A percentile compares a stretch with the other conserved stretches of the same genome.
Conservation (phyloP, 2,888 invertebrate genomes). For the Synergus umbraculus region DNA sequence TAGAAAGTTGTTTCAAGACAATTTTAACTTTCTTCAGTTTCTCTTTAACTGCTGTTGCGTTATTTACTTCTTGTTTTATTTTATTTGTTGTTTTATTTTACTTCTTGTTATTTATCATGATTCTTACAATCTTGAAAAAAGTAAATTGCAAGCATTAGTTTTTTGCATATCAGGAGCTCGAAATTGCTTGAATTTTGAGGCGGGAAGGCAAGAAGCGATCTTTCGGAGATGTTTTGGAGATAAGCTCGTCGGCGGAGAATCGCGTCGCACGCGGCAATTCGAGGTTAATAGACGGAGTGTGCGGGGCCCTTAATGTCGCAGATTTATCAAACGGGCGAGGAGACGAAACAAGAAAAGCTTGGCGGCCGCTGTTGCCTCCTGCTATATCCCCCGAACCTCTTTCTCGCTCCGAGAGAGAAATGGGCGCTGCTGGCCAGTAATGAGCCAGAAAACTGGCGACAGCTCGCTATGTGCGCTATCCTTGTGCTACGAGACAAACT, state of each 20-base stretch:
- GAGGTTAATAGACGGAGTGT: slow-evolving; percentile 59
- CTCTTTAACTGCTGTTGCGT: background rate
- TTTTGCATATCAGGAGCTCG: background rate
- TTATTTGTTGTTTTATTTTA: too few species aligned
- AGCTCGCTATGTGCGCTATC: slow-evolving; percentile 71
- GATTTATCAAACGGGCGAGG: slow-evolving; percentile 64
- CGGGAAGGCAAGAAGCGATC: background rate
- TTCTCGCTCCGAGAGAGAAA: slow-evolving; percentile 62
- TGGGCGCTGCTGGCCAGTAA: slow-evolving; percentile 72
- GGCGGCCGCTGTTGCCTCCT: slow-evolving; percentile 46
- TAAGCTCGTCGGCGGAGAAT: slow-evolving; percentile 8
- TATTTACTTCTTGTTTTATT: background rate
- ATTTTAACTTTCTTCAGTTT: background rate
- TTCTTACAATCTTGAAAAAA: too few species aligned
- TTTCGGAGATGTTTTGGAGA: slow-evolving; percentile 9
- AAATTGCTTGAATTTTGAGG: background rate
- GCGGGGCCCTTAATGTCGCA: slow-evolving; percentile 62
- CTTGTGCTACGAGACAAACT: slow-evolving; percentile 59
- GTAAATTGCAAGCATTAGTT: background rate
- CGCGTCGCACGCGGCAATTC: slow-evolving; percentile 57
- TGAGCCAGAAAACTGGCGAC: slow-evolving; percentile 77
- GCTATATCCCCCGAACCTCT: slow-evolving; percentile 22
- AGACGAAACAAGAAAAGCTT: slow-evolving; percentile 64
- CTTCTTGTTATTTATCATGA: background rate
- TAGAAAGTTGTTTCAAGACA: slow-evolving; percentile 11